Conservation (phyloP, 1,140 invertebrate species). For the Apolygus lucorum region DNA sequence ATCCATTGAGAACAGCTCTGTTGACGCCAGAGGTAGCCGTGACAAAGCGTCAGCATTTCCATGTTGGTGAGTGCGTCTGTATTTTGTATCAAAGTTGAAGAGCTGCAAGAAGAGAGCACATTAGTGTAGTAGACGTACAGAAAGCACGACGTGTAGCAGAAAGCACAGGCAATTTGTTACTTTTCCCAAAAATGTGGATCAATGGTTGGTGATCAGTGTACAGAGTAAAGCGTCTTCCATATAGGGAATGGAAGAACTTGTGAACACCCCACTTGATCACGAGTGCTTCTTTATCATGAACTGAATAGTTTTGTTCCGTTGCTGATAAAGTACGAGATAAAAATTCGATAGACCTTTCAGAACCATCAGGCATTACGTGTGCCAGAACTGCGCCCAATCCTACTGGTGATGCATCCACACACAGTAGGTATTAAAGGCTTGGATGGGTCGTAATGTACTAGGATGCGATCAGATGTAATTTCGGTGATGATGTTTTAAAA, state of each 20-base stretch:
- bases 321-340: neutral
- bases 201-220: too few species aligned
- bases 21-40: conserved; percentile 3
- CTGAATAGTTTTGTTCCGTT: neutral
- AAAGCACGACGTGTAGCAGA: conserved; percentile 3
- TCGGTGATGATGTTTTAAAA: neutral
- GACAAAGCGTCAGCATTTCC: conserved; percentile 26
- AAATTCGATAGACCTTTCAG: neutral
- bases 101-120: conserved; percentile 19
- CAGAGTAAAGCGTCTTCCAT: neutral
- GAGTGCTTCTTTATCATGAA: neutral
- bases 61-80: conserved; percentile 14
- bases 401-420: neutral
- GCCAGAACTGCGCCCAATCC: neutral
- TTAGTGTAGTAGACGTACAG: too few species aligned
- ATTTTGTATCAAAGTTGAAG: conserved; percentile 27
- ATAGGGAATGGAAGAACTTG: neutral
- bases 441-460: neutral
- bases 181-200: conserved; percentile 19
- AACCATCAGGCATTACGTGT: neutral
- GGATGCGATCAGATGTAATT: neutral
- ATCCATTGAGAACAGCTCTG: neutral
- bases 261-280: neutral
- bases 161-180: conserved; percentile 14
- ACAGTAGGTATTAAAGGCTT: neutral